A percentile compares a stretch with the other conserved stretches of the same genome.
These are phyloP conservation scores for Eumerus sabulonum DNA, from an alignment of 2,888 invertebrate species.

Conservation along the genomic window DNA sequence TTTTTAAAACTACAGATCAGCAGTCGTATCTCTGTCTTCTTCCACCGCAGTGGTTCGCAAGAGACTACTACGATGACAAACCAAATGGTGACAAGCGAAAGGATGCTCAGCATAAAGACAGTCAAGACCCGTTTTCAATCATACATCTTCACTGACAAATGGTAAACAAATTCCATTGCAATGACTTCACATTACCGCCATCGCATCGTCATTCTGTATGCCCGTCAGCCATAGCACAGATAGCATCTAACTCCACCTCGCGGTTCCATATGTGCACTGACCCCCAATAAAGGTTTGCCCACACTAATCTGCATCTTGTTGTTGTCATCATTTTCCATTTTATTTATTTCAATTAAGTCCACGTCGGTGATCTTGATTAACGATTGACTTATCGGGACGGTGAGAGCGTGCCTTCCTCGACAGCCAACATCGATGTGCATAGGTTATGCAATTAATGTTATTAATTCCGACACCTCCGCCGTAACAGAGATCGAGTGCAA, in stretches of 20 bases:
- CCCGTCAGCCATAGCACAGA: neutral
- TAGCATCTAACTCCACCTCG: neutral
- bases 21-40: too few relatives aligned
- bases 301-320: constrained; percentile 24
- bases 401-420: constrained; percentile 15
- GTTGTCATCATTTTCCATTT: constrained; percentile 9
- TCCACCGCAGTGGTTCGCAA: too few relatives aligned
- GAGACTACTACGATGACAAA: too few relatives aligned
- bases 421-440: constrained; percentile 20
- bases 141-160: neutral
- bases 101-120: too few relatives aligned
- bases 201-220: neutral
- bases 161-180: constrained; percentile 1
- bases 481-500: too few relatives aligned
- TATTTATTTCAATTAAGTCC: constrained; percentile 50
- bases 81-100: too few relatives aligned
- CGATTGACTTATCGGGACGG: constrained; percentile 54
- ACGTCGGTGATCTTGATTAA: constrained; percentile 59
- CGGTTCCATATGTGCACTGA: constrained; percentile 14
- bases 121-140: too few relatives aligned
- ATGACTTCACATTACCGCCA: neutral
- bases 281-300: constrained; percentile 27
- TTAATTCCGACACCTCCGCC: constrained; percentile 65
- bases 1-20: too few relatives aligned
- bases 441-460: constrained; percentile 56